Evolutionary conservation across 2,888 invertebrate genomes (phyloP), one percentile per base, ranked within the genome.

Genomic region (Cheiracanthium punctorium): DNA sequence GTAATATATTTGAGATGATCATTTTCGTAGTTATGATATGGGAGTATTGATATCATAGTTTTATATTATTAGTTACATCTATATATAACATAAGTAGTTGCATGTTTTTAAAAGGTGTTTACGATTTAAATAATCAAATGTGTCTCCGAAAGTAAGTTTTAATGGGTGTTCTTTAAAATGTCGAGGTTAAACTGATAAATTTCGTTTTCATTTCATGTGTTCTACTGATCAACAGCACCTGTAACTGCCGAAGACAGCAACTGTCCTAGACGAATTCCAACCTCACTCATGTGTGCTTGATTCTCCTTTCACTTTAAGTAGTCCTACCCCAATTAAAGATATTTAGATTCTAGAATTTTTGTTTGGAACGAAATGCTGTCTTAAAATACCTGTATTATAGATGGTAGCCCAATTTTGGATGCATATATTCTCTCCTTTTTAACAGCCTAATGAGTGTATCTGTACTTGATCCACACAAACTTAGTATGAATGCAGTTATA

Each of bases 201-300:
- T 74, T 85, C 85, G 80, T 85, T 85, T 85, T 80, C 85, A 85
- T 85, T 85, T 85, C 85, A 85, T 85, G 85, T 85, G 80, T 85
- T 77, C 85, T 41, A 79, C 85, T 85, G 84, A 73, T 65, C 85
- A 64, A 73, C 85, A 80, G 71, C 74, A 70, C 72, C 85, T 65
- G 77, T 72, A 77, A 77, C 84, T 72, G 85, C 74, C 32, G 85
- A 80, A 80, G 85, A 85, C 74, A 80, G 70, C 85, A 79, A 70
- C 58, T 58, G 73, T 80, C 72, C 82, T 80, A 67, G 74, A 80
- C 74, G 85, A 85, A 85, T 73, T 85, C 79, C 79, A 74, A 85
- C 85, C 85, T 85, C 85, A 69, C 85, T 85, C 85, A 85, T 85
- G 85, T 85, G 85, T 85, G 85, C 85, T 85, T 85, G 74, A 80